phyloP scores from a whole-genome alignment of 2,113 vertebrate genomes.

The Charadrius vociferus region DNA sequence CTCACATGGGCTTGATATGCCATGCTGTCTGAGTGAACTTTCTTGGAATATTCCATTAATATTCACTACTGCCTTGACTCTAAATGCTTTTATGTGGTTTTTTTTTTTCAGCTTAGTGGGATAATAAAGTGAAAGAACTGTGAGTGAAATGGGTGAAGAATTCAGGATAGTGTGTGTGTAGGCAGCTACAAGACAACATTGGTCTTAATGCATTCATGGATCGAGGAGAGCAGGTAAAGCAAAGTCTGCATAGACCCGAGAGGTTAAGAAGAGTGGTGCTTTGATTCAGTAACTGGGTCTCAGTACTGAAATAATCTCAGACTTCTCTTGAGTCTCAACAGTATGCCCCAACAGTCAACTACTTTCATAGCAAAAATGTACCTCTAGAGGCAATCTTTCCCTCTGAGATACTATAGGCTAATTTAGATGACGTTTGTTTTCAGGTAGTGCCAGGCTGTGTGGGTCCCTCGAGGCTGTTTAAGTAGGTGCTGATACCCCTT shows the following conservation, averaged over 20 bases:
- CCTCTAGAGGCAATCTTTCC: neutral
- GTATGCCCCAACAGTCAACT: neutral
- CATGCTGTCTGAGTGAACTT: neutral
- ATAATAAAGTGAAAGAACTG: neutral
- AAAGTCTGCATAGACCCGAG: no score
- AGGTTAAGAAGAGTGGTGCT: neutral
- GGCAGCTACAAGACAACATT: neutral
- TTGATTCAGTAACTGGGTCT: neutral
- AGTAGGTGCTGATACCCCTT: neutral
- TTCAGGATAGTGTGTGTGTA: neutral
- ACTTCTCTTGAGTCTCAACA: neutral
- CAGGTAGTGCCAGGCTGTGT: neutral
- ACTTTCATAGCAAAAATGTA: neutral
- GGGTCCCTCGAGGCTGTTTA: neutral
- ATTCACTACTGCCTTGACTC: neutral
- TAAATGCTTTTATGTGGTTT: neutral
- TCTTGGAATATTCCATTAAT: accelerated
- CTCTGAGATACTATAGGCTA: accelerated
- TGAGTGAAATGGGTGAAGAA: neutral
- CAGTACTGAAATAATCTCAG: neutral
- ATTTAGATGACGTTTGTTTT: neutral
- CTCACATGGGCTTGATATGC: accelerated
- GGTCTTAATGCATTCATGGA: neutral
- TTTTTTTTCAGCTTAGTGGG: neutral
- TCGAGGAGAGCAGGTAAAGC: neutral